Percentiles rank a stretch among this genome's conserved stretches.
These are phyloP conservation scores for Morinoia aosen DNA, from an alignment of 2,888 invertebrate species.

Conservation along the genomic window DNA sequence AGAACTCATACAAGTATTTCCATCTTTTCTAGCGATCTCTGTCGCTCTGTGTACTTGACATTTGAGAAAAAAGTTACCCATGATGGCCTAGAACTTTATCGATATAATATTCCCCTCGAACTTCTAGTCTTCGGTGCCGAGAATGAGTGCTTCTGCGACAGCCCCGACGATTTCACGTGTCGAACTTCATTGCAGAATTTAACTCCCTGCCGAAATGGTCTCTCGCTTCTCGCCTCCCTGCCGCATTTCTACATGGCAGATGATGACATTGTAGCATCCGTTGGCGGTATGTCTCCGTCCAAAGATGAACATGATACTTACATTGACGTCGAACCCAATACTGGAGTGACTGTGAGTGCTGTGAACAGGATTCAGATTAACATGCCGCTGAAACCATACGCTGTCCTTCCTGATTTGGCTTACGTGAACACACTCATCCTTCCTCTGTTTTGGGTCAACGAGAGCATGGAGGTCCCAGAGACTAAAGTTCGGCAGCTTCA, in stretches of 20 bases:
- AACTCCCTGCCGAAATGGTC: slow-evolving; percentile 70
- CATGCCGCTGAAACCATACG: slow-evolving; percentile 59
- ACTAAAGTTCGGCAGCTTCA: slow-evolving; percentile 16
- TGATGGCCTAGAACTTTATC: slow-evolving; percentile 69
- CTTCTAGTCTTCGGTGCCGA: slow-evolving; percentile 60
- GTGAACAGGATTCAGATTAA: slow-evolving; percentile 66
- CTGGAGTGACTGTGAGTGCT: slow-evolving; percentile 62
- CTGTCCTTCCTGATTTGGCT: slow-evolving; percentile 54
- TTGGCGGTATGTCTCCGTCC: slow-evolving; percentile 59
- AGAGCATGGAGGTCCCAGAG: slow-evolving; percentile 54
- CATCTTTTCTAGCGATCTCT: slow-evolving; percentile 36
- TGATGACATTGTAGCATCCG: slow-evolving; percentile 30
- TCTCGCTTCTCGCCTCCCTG: slow-evolving; percentile 82
- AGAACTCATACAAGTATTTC: not conserved
- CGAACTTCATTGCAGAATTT: slow-evolving; percentile 62
- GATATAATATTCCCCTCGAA: slow-evolving; percentile 68
- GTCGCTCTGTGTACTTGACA: slow-evolving; percentile 69
- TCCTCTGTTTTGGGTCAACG: slow-evolving; percentile 64
- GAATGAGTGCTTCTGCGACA: slow-evolving; percentile 69
- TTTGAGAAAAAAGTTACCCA: slow-evolving; percentile 68
- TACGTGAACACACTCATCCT: slow-evolving; percentile 59
- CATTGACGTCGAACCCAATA: slow-evolving; percentile 64
- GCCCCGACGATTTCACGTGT: slow-evolving; percentile 64
- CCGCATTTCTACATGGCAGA: slow-evolving; percentile 77
- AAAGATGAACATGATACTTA: slow-evolving; percentile 63